Base-by-base conservation (phyloP, 2,888 invertebrate genomes). In the Apodemia zela region DNA sequence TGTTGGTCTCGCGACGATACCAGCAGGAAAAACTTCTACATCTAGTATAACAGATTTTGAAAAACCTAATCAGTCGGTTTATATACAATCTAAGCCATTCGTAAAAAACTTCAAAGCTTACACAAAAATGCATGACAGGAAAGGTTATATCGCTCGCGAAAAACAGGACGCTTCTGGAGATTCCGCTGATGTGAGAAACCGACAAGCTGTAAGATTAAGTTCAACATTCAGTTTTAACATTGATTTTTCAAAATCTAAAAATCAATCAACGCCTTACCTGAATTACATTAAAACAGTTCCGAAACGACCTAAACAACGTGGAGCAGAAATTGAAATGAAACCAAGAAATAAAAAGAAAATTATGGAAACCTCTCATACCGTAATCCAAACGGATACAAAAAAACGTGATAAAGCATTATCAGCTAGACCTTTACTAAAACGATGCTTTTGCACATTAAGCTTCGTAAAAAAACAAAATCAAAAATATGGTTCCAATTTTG, bases 381-480 rank as follows among this genome's bases (percentile, higher is more conserved):
- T 65, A 60, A 70, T 72, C 8, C 74, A 74, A 64, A 62, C 66
- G 15, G 49, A 67, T 59, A 61, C 64, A n/a, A 72, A 67, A 51
- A 71, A 65, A 59, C 59, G 8, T 17, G 60, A 72, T 61, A 74
- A 70, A 65, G 66, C 68, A 54, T 66, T 72, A 2, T 67, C 71
- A 18, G 68, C 72, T 18, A 65, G 63, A 15, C 42, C 42, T 42
- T 5, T 15, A 25, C 61, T 78, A 17, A 79, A 78, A 68, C 71
- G 73, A 63, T 78, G 80, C 69, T 76, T 78, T 63, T 78, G 77
- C 66, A 75, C 77, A 35, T 65, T 77, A 18, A 72, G 75, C 64
- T 72, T 77, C 61, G 71, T 73, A 65, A 75, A 76, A 61, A 67
- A 66, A 62, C 60, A 47, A 21, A 67, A 67, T 51, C 33, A 59